phyloP scores from a whole-genome alignment of 2,113 vertebrate species.

The Epinephelus cyanopodus region DNA sequence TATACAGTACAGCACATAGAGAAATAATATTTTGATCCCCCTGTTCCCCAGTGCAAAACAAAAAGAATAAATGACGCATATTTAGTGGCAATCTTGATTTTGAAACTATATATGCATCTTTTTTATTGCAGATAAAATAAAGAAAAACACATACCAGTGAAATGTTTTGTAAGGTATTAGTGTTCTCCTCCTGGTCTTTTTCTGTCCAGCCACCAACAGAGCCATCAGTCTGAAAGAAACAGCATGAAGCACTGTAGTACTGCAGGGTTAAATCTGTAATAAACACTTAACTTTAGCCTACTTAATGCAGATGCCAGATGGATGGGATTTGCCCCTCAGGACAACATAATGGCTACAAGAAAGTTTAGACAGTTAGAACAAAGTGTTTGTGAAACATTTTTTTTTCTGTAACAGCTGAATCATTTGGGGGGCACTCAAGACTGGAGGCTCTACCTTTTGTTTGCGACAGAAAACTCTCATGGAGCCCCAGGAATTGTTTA shows the following conservation, averaged over 20 bases:
- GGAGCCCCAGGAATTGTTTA: background rate
- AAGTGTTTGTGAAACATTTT: background rate
- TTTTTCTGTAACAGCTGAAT: conserved; percentile 10
- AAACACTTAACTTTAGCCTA: conserved; percentile 20
- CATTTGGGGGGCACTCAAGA: background rate
- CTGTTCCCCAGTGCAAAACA: too few relatives aligned
- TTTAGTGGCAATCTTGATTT: too few relatives aligned
- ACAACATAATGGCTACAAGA: conserved; percentile 21
- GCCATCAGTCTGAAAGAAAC: conserved; percentile 56
- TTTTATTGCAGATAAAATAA: background rate
- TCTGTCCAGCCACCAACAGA: conserved; percentile 37
- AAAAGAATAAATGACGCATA: too few relatives aligned
- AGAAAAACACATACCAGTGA: conserved; percentile 46
- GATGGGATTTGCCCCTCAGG: conserved; percentile 7
- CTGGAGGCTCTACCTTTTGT: background rate
- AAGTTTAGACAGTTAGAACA: conserved; percentile 27
- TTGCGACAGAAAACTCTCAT: background rate
- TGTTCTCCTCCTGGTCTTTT: conserved; percentile 36
- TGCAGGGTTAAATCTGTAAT: background rate
- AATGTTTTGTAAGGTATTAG: conserved; percentile 48
- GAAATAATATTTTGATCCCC: too few relatives aligned
- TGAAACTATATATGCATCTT: background rate
- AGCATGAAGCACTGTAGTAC: background rate
- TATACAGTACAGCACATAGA: too few relatives aligned
- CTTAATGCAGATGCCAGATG: conserved; percentile 36